Conservation (phyloP, 2,797 vertebrate genomes). For the Carcharodon carcharias region DNA sequence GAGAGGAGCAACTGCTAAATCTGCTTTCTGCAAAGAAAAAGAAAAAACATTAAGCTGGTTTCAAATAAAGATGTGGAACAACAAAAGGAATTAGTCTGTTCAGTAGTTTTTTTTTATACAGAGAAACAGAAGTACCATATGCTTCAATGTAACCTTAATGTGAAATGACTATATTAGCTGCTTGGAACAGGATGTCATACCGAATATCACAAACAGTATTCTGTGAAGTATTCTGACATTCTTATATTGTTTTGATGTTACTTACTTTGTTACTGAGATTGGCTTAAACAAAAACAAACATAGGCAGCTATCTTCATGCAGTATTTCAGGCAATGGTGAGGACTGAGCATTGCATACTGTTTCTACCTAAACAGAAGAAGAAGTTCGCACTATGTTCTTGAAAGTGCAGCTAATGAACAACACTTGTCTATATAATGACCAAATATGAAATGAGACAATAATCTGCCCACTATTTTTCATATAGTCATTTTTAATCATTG, state of each 20-base stretch:
- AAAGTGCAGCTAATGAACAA: neutral
- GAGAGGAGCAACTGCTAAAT: conserved; percentile 89
- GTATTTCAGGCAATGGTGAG: neutral
- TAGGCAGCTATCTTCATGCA: neutral
- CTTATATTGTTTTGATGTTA: neutral
- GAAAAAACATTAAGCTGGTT: neutral
- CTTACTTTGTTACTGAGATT: neutral
- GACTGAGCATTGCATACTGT: neutral
- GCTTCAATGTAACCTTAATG: neutral
- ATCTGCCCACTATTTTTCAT: neutral
- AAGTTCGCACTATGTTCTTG: neutral
- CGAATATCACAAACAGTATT: neutral
- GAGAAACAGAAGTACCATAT: neutral
- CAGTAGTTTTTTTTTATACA: neutral
- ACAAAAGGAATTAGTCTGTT: neutral
- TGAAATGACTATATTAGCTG: neutral
- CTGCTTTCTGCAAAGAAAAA: conserved; percentile 75
- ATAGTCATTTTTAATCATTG: conserved; percentile 21
- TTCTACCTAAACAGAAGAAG: neutral
- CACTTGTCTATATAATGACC: neutral
- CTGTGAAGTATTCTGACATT: neutral
- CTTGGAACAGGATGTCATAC: neutral
- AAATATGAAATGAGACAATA: neutral
- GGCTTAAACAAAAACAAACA: neutral
- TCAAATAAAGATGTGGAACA: neutral